Evolutionary conservation across 1,140 invertebrate species (phyloP).

Genomic region (Cecropterus lyciades): DNA sequence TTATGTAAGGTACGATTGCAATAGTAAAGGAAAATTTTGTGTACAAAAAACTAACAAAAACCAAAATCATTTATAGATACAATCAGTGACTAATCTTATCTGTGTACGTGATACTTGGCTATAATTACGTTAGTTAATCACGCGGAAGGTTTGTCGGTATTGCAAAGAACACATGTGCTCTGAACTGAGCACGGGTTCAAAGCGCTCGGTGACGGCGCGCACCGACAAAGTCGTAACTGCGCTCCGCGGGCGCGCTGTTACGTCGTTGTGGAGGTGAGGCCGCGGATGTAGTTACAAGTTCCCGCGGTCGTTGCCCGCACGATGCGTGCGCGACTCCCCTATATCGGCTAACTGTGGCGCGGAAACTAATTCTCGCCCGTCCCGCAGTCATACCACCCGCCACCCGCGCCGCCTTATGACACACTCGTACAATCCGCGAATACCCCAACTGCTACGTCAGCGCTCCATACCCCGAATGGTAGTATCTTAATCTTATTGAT

Average conservation of each 20-base stretch:
- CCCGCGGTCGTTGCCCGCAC: conserved; percentile 77
- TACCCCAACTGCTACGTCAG: conserved; percentile 30
- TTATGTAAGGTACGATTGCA: too few relatives aligned
- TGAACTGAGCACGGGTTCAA: conserved; percentile 57
- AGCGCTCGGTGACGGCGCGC: conserved; percentile 50
- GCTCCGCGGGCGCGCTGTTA: conserved; percentile 43
- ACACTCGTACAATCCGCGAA: conserved; percentile 17
- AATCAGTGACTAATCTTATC: neutral
- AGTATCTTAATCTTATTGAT: too few relatives aligned
- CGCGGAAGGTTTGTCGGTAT: conserved; percentile 60
- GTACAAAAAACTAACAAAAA: too few relatives aligned
- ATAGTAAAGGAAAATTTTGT: too few relatives aligned
- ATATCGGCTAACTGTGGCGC: conserved; percentile 75
- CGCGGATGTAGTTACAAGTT: conserved; percentile 80
- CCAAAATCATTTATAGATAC: neutral
- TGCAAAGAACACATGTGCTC: conserved; percentile 55
- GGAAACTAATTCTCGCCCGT: conserved; percentile 63
- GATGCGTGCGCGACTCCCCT: conserved; percentile 75
- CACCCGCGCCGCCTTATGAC: conserved; percentile 31
- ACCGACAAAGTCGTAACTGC: conserved; percentile 45
- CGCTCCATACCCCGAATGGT: conserved; percentile 1
- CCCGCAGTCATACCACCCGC: conserved; percentile 25
- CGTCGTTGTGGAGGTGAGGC: conserved; percentile 48
- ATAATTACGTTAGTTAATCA: conserved; percentile 41
- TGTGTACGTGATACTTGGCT: neutral